A percentile compares a stretch with the other conserved stretches of the same genome.
These are phyloP conservation scores for Dysidea cf. avara DNA, from an alignment of 37 sponge, comb jelly and placozoan species.

Conservation along the genomic window DNA sequence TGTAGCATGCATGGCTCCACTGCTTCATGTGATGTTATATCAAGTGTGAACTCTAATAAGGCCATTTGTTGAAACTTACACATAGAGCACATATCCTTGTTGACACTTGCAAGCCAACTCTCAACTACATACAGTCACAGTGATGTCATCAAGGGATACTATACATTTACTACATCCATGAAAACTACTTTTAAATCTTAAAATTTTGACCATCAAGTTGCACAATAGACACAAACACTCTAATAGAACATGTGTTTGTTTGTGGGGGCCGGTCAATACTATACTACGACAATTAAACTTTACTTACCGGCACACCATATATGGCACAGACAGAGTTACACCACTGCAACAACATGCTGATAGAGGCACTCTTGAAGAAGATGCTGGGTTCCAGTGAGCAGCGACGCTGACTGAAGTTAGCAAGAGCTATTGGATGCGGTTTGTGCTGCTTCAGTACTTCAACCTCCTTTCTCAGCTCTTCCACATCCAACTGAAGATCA, in stretches of 20 bases:
- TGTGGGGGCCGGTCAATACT: no score
- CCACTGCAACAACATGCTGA: slow-evolving; percentile 84
- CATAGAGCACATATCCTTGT: no score
- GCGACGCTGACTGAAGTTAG: slow-evolving; percentile 22
- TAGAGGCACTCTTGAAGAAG: slow-evolving; percentile 68
- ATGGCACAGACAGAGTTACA: slow-evolving; percentile 70
- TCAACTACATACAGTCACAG: background rate
- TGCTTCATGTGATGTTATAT: background rate
- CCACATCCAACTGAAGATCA: slow-evolving; percentile 53
- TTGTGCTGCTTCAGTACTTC: slow-evolving; percentile 6
- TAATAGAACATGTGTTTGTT: no score
- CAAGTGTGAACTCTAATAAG: background rate
- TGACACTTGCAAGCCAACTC: background rate
- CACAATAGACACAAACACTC: no score
- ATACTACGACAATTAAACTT: background rate
- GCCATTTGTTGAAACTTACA: background rate
- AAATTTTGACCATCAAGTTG: background rate
- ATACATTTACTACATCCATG: slow-evolving; percentile 17
- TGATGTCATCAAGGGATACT: background rate
- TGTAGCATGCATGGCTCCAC: background rate
- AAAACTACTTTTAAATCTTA: background rate
- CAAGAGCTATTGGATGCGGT: slow-evolving; percentile 40
- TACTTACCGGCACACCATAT: slow-evolving; percentile 85
- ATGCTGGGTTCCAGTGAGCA: slow-evolving; percentile 62
- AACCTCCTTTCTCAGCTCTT: slow-evolving; percentile 68